phyloP scores from a whole-genome alignment of 2,888 invertebrate species.

The Tribolium freemani region DNA sequence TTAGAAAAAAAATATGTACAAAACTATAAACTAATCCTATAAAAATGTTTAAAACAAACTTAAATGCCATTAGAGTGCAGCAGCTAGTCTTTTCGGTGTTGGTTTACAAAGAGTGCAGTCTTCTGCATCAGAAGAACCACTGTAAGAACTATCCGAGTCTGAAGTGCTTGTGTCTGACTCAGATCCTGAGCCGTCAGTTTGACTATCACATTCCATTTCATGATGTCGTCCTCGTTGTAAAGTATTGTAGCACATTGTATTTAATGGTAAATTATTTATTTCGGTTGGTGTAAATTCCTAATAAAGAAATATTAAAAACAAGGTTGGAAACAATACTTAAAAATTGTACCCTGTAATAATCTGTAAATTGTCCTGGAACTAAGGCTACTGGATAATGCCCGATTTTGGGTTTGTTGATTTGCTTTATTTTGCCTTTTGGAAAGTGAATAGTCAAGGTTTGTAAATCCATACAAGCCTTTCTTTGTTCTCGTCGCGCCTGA shows the following conservation, averaged over 20 bases:
- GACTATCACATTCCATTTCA: slow-evolving; percentile 69
- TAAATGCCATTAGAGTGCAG: slow-evolving; percentile 4
- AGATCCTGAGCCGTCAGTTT: slow-evolving; percentile 70
- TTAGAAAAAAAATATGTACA: too few relatives aligned
- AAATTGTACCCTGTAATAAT: slow-evolving; percentile 77
- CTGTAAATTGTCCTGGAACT: slow-evolving; percentile 96
- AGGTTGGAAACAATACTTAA: not conserved
- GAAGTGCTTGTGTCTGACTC: slow-evolving; percentile 70
- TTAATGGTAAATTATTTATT: slow-evolving; percentile 92
- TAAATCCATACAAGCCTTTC: slow-evolving; percentile 90
- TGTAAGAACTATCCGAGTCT: slow-evolving; percentile 63
- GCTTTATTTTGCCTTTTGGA: slow-evolving; percentile 71
- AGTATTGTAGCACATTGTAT: slow-evolving; percentile 84
- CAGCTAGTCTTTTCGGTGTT: slow-evolving; percentile 19
- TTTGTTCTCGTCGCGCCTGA: slow-evolving; percentile 77
- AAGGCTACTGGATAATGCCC: slow-evolving; percentile 92
- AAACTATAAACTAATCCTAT: too few relatives aligned
- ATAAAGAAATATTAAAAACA: slow-evolving; percentile 24
- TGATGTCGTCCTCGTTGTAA: slow-evolving; percentile 70
- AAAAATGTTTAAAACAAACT: not conserved
- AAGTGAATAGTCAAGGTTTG: slow-evolving; percentile 91
- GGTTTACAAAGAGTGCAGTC: slow-evolving; percentile 49
- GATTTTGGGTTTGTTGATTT: slow-evolving; percentile 70
- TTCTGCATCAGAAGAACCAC: slow-evolving; percentile 52
- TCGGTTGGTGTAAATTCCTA: slow-evolving; percentile 83